These are phyloP conservation scores for Coranthus polyacanthus DNA, from an alignment of 2,797 vertebrate species.

Conservation along the genomic window DNA sequence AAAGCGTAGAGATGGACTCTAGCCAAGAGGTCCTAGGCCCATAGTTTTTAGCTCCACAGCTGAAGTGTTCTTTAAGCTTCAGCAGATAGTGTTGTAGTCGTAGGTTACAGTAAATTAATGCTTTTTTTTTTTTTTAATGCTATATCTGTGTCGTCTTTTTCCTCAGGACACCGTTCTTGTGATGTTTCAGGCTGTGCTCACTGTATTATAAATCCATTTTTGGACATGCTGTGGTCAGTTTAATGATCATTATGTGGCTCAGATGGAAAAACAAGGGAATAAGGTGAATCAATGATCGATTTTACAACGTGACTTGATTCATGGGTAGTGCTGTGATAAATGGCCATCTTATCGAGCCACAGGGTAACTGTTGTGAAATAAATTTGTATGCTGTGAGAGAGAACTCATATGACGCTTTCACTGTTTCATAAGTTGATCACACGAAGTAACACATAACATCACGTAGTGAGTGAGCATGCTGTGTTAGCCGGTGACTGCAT, in stretches of 20 bases:
- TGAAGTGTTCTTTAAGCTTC: conserved; percentile 40
- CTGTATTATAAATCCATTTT: conserved; percentile 83
- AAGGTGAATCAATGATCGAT: conserved; percentile 85
- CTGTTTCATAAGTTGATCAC: conserved; percentile 45
- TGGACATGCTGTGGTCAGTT: conserved; percentile 82
- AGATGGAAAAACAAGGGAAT: conserved; percentile 86
- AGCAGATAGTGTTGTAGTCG: conserved; percentile 26
- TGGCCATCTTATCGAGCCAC: conserved; percentile 73
- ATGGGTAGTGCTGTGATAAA: conserved; percentile 82
- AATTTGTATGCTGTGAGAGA: conserved; percentile 62
- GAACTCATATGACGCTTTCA: conserved; percentile 40
- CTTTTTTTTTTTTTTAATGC: conserved; percentile 45
- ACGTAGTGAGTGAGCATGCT: conserved; percentile 23
- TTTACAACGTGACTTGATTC: conserved; percentile 84
- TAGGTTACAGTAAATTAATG: conserved; percentile 53
- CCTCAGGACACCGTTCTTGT: conserved; percentile 61
- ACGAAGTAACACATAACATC: conserved; percentile 38
- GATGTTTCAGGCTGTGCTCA: conserved; percentile 60
- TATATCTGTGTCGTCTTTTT: conserved; percentile 60
- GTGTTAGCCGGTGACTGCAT: conserved; percentile 23
- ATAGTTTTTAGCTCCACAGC: conserved; percentile 51
- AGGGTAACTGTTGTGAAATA: conserved; percentile 70
- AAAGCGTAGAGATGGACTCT: conserved; percentile 79
- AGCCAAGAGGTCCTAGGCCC: conserved; percentile 70
- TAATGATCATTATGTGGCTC: conserved; percentile 86